Evolutionary conservation across 2,797 vertebrate genomes (phyloP).

Genomic region (Numenius phaeopus): DNA sequence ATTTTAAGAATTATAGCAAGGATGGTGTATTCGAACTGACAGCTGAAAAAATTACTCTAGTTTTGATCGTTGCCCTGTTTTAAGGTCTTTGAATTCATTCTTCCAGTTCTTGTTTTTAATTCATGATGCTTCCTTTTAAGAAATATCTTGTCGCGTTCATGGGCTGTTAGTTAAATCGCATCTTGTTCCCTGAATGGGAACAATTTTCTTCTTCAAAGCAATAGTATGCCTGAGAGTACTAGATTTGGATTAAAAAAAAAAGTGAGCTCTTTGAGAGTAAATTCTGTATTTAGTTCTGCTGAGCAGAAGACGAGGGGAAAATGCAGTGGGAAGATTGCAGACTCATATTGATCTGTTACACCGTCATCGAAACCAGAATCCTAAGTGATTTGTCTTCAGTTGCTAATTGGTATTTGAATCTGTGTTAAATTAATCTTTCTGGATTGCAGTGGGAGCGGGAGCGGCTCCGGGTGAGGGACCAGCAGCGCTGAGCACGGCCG

Average conservation of each 20-base stretch:
- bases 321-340: background rate
- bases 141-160: background rate
- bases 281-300: background rate
- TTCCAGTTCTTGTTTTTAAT: constrained; percentile 12
- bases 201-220: constrained; percentile 12
- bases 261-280: background rate
- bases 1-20: background rate
- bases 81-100: background rate
- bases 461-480: background rate
- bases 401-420: background rate
- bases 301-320: background rate
- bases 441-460: background rate
- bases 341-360: background rate
- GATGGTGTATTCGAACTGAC: background rate
- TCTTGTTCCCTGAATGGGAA: background rate
- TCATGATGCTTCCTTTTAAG: background rate
- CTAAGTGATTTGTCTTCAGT: background rate
- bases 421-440: background rate
- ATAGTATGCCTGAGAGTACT: background rate
- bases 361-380: background rate
- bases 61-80: background rate
- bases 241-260: background rate
- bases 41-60: background rate
- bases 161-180: constrained; percentile 3
- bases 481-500: rapidly evolving